Evolutionary conservation across 2,113 vertebrate genomes (phyloP).

Genomic region (Myiozetetes cayanensis): DNA sequence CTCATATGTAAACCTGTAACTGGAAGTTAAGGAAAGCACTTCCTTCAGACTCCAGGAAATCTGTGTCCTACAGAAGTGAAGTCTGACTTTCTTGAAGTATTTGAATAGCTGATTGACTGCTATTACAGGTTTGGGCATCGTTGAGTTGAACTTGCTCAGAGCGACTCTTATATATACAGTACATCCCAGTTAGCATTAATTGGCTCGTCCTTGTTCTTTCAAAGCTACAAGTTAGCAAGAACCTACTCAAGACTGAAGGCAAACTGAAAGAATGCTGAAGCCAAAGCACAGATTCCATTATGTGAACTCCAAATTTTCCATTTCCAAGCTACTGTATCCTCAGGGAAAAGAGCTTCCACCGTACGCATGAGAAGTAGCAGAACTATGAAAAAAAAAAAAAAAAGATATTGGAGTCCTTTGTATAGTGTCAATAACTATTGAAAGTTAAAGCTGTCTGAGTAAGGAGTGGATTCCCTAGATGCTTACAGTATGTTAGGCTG

Average conservation of each 20-base stretch:
- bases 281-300: neutral
- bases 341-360: neutral
- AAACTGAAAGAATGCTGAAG: neutral
- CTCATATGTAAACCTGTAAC: neutral
- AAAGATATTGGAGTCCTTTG: neutral
- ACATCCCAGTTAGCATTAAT: neutral
- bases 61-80: neutral
- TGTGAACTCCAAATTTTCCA: neutral
- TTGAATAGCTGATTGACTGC: neutral
- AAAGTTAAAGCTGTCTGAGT: neutral
- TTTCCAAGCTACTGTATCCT: neutral
- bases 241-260: neutral
- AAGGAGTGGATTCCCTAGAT: neutral
- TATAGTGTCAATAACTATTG: conserved; percentile 2
- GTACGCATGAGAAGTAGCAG: neutral
- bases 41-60: neutral
- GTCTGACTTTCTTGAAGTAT: neutral
- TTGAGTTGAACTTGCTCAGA: neutral
- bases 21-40: neutral
- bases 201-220: neutral
- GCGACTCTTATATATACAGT: neutral
- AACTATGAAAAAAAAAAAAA: neutral
- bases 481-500: neutral
- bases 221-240: neutral
- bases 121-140: neutral